Evolutionary conservation across 2,797 vertebrate genomes (phyloP), one percentile per base, ranked within the genome.

Genomic region (Florisuga fusca): DNA sequence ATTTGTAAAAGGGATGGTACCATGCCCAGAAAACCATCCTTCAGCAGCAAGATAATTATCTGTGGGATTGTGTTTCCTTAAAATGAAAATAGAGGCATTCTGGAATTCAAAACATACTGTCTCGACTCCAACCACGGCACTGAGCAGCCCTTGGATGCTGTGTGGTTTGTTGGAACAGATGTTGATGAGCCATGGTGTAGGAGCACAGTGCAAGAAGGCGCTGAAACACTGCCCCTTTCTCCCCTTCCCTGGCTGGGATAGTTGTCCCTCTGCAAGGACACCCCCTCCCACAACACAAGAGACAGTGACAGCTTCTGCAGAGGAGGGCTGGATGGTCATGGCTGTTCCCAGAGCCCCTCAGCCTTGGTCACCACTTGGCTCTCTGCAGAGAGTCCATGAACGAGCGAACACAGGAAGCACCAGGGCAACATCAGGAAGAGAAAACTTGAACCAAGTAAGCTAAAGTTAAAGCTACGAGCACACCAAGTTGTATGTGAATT

Each of bases 31-130:
- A 97, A 96, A 91, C 58, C 87, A 57, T 88, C 96, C 97, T 97
- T 97, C 96, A 97, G 74, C 95, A 89, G 90, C 84, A 87, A 94
- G 95, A 96, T 97, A 96, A 98, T 97, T 96, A 96, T 92, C 95
- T 91, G 20, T 59, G 58, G 25, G 77, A 95, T 93, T 94, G 68
- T 53, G 57, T 96, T 97, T 96, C 96, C 94, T 87, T 87, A 63
- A 94, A 92, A 87, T 6, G 19, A 93, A 87, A 95, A 91, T 73
- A 84, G 51, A 93, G 77, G 72, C 68, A 36, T 78, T 87, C 82
- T 91, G 78, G 81, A 94, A 93, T 94, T 72, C 85, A 34, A 89
- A 92, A n/a, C 72, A 34, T 15, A 38, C 33, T n/a, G 54, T 72
- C 83, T 69, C 43, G 8, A 5, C 51, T 66, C 17, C 33, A 83